Percentiles rank a stretch among this genome's conserved stretches.
Evolutionary conservation across 2,113 vertebrate species (phyloP).

Genomic region (Urocynchramus pylzowi): DNA sequence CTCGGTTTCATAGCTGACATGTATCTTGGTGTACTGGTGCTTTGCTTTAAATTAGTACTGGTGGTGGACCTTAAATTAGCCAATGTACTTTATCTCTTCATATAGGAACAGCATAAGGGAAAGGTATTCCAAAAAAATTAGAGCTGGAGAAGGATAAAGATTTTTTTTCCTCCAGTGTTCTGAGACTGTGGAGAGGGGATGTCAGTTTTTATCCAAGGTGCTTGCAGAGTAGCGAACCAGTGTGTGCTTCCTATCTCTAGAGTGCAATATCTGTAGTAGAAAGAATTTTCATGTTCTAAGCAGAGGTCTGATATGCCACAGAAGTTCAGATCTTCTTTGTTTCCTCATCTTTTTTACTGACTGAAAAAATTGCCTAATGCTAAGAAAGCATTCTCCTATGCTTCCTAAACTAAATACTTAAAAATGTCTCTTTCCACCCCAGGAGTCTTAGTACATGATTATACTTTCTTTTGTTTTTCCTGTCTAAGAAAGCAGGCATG

Average conservation of each 20-base stretch:
- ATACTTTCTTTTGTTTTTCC: neutral
- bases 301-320: neutral
- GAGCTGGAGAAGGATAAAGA: neutral
- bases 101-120: neutral
- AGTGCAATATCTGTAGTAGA: neutral
- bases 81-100: neutral
- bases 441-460: neutral
- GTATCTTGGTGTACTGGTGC: neutral
- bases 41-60: neutral
- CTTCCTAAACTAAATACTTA: neutral
- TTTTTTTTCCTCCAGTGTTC: neutral
- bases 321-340: neutral
- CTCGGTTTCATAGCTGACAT: neutral
- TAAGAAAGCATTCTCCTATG: neutral
- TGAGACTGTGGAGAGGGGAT: neutral
- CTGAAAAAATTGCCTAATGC: neutral
- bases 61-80: neutral
- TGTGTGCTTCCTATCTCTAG: neutral
- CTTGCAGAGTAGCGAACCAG: neutral
- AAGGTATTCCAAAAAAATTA: neutral
- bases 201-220: neutral
- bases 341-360: neutral
- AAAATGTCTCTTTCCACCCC: neutral
- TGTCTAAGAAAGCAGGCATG: neutral
- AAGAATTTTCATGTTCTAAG: neutral